Evolutionary conservation across 2,888 invertebrate species (phyloP).

Genomic region (Congeria kusceri): DNA sequence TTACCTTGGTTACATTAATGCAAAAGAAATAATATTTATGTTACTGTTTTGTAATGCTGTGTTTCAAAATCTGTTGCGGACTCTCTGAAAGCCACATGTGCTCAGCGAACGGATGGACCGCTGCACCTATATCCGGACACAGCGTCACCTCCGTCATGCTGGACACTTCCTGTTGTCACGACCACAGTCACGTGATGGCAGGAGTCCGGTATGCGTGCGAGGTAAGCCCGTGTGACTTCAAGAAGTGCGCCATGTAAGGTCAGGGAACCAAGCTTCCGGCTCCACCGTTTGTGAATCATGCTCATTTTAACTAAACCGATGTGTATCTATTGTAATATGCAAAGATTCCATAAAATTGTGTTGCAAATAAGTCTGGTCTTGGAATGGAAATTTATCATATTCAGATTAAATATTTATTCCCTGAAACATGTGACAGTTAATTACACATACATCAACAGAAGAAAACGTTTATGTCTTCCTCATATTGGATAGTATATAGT

Average conservation of each 20-base stretch:
- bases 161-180: background rate
- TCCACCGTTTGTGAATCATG: slow-evolving; percentile 17
- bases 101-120: background rate
- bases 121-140: background rate
- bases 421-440: no score
- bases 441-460: no score
- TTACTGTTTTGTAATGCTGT: no score
- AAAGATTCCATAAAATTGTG: no score
- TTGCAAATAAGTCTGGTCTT: no score
- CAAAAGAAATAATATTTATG: no score
- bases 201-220: slow-evolving; percentile 28
- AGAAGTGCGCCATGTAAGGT: slow-evolving; percentile 36
- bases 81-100: background rate
- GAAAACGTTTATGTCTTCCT: no score
- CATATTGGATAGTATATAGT: no score
- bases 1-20: no score
- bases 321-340: no score
- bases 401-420: no score
- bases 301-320: background rate
- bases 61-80: background rate
- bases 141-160: background rate
- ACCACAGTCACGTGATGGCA: background rate
- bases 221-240: slow-evolving; percentile 32
- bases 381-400: no score
- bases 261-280: slow-evolving; percentile 18